Percentiles rank a stretch among this genome's conserved stretches.
Evolutionary conservation across 2,888 invertebrate genomes (phyloP).

Genomic region (Drepana falcataria): DNA sequence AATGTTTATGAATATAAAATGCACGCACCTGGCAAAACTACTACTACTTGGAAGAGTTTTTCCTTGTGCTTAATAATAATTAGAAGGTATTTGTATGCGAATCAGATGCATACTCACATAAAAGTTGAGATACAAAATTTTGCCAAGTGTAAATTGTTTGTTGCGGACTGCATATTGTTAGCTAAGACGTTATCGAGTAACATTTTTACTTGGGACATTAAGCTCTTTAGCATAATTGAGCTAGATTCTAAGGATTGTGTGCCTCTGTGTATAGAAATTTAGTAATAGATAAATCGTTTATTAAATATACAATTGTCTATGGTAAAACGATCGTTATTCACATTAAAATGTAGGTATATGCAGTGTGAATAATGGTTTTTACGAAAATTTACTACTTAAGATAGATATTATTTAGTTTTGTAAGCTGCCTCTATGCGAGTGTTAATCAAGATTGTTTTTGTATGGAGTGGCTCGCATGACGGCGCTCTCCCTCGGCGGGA

Average conservation of each 20-base stretch:
- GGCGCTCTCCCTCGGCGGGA: conserved; percentile 41
- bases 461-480: conserved; percentile 43
- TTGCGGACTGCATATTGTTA: conserved; percentile 38
- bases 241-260: conserved; percentile 70
- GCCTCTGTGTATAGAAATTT: conserved; percentile 72
- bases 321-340: conserved; percentile 18
- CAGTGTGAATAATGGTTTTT: conserved; percentile 25
- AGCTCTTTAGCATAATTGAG: conserved; percentile 32
- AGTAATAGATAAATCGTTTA: conserved; percentile 35
- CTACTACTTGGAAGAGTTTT: not conserved
- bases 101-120: conserved; percentile 1
- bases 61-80: too few relatives aligned
- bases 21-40: conserved; percentile 23
- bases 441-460: conserved; percentile 31
- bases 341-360: conserved; percentile 1
- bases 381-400: conserved; percentile 26
- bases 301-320: conserved; percentile 21
- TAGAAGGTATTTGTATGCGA: too few relatives aligned
- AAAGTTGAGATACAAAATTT: conserved; percentile 7
- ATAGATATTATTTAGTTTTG: conserved; percentile 58
- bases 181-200: conserved; percentile 37
- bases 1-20: conserved; percentile 18
- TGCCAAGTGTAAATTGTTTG: conserved; percentile 24
- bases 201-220: conserved; percentile 41
- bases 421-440: conserved; percentile 60